Evolutionary conservation across 1,140 invertebrate genomes (phyloP).

Genomic region (Papilio polytes): DNA sequence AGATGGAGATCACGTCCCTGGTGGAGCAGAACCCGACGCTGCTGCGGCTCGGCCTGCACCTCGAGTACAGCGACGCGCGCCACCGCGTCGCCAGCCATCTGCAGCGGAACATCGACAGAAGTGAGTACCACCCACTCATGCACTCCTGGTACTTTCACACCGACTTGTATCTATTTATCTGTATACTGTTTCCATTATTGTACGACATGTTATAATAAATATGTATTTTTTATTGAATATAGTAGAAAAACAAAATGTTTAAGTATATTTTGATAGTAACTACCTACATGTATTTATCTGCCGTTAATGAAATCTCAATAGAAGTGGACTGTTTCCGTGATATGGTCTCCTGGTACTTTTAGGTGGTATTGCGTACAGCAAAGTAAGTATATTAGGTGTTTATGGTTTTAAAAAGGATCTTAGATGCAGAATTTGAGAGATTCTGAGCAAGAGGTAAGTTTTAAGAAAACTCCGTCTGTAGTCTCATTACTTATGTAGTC

Average conservation of each 20-base stretch:
- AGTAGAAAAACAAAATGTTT: no score
- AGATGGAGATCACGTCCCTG: slow-evolving; percentile 98
- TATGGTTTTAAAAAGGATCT: neutral
- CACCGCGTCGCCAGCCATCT: slow-evolving; percentile 96
- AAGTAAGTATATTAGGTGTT: neutral
- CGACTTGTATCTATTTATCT: neutral
- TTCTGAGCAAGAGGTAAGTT: neutral
- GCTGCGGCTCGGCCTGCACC: slow-evolving; percentile 95
- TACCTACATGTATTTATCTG: no score
- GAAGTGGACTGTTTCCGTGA: neutral
- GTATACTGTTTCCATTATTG: neutral
- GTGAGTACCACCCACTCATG: slow-evolving; percentile 86
- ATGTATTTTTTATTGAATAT: no score
- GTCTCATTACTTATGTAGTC: neutral
- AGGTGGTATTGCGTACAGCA: no score
- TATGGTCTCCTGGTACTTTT: neutral
- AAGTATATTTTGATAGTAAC: no score
- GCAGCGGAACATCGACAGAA: slow-evolving; percentile 98
- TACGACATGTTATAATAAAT: no score
- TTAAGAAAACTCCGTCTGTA: neutral
- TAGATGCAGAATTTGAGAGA: neutral
- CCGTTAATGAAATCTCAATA: no score
- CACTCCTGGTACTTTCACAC: neutral
- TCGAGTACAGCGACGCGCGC: slow-evolving; percentile 98
- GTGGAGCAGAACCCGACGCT: slow-evolving; percentile 97